Conservation (phyloP, 2,113 vertebrate genomes). For the Passer domesticus region DNA sequence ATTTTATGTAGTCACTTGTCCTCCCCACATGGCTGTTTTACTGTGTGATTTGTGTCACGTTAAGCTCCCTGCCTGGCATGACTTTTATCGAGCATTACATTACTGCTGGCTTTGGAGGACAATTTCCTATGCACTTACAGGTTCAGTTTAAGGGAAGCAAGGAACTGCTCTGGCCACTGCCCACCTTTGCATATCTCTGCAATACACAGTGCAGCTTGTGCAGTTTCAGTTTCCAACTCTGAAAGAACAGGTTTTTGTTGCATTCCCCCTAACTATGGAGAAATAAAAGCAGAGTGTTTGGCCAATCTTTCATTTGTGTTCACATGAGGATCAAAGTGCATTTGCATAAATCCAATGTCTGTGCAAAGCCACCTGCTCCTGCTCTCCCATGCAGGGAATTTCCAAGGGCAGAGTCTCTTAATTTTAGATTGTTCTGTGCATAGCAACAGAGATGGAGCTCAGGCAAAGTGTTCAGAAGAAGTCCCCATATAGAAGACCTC, state of each 20-base stretch:
- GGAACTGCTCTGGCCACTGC: background rate
- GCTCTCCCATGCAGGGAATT: background rate
- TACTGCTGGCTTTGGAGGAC: background rate
- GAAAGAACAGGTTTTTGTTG: background rate
- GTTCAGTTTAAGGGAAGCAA: background rate
- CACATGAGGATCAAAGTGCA: background rate
- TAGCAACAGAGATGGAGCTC: background rate
- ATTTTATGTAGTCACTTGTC: background rate
- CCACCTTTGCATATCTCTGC: background rate
- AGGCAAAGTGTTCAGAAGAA: background rate
- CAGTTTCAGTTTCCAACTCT: background rate
- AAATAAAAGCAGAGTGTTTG: background rate
- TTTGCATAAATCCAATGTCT: background rate
- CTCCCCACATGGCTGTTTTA: background rate
- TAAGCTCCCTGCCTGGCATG: background rate
- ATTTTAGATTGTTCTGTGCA: background rate
- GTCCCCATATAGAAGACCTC: background rate
- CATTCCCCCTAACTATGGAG: background rate
- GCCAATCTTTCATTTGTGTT: background rate
- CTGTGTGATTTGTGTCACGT: background rate
- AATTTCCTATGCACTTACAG: background rate
- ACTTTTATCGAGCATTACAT: background rate
- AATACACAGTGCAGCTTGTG: accelerated
- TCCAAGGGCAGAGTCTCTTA: background rate
- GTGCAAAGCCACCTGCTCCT: background rate